Percentiles rank a stretch among this genome's conserved stretches.
Evolutionary conservation across 2,113 vertebrate species (phyloP).

Genomic region (Corynorhinus townsendii): DNA sequence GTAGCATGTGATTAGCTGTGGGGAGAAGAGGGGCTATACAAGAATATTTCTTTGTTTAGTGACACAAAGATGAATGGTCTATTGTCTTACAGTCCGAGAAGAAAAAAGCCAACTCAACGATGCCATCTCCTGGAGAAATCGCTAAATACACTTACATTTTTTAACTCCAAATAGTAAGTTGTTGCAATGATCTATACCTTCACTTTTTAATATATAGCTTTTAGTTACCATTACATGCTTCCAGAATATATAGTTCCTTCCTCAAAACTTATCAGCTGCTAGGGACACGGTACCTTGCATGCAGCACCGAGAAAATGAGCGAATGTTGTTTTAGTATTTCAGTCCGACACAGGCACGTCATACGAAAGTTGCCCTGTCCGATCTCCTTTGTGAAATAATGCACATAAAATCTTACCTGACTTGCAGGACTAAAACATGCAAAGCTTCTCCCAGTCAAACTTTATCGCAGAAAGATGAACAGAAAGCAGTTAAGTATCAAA

Average conservation of each 20-base stretch:
- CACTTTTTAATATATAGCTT: slow-evolving; percentile 5
- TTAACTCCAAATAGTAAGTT: not conserved
- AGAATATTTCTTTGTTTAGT: slow-evolving; percentile 70
- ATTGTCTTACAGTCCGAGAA: slow-evolving; percentile 59
- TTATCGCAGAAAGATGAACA: not conserved
- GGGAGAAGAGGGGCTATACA: slow-evolving; percentile 50
- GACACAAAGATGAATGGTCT: slow-evolving; percentile 69
- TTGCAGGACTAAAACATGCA: not conserved
- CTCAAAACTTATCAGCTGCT: not conserved
- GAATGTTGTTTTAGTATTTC: not conserved
- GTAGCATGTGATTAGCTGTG: slow-evolving; percentile 61
- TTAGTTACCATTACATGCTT: not conserved
- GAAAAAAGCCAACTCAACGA: slow-evolving; percentile 32
- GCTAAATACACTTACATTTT: slow-evolving; percentile 5
- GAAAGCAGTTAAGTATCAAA: not conserved
- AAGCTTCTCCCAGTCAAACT: slow-evolving; percentile 26
- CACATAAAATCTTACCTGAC: not conserved
- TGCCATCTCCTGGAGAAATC: slow-evolving; percentile 37
- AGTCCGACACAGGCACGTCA: not conserved
- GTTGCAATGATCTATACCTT: not conserved
- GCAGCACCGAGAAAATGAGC: not conserved
- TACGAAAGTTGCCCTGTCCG: not conserved
- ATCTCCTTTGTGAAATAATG: not conserved
- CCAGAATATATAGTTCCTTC: not conserved
- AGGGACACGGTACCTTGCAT: not conserved